A percentile compares a stretch with the other conserved stretches of the same genome.
Evolutionary conservation across 2,113 vertebrate genomes (phyloP).

Genomic region (Tyto alba): DNA sequence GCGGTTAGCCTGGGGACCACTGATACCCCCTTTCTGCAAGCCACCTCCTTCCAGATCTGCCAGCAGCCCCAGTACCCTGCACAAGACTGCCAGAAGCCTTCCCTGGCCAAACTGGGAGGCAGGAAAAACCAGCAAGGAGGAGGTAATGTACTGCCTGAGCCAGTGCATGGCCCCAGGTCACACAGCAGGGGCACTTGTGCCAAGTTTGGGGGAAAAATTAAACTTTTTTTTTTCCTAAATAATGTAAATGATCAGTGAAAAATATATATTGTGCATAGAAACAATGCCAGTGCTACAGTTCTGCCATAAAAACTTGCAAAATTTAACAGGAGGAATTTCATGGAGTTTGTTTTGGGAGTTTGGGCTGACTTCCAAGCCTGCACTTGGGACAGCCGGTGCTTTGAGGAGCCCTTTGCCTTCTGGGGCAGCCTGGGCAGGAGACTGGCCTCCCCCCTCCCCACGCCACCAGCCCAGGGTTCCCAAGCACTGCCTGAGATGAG

Average conservation of each 20-base stretch:
- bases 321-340: background rate
- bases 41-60: too few species aligned
- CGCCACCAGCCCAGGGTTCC: rapidly evolving
- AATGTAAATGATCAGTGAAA: background rate
- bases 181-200: rapidly evolving
- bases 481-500: rapidly evolving
- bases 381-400: background rate
- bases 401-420: background rate
- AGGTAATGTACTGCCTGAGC: background rate
- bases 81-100: background rate
- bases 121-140: background rate
- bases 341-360: background rate
- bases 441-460: background rate
- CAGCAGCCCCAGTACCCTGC: background rate
- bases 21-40: rapidly evolving
- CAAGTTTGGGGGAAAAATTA: background rate
- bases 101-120: background rate
- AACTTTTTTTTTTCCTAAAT: background rate
- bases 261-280: background rate
- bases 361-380: background rate
- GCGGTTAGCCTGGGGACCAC: rapidly evolving
- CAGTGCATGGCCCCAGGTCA: background rate
- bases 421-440: background rate
- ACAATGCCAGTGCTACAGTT: rapidly evolving
- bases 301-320: background rate